Evolutionary conservation across 2,797 vertebrate species (phyloP), one percentile per base, ranked within the genome.

Genomic region (Somateria mollissima): DNA sequence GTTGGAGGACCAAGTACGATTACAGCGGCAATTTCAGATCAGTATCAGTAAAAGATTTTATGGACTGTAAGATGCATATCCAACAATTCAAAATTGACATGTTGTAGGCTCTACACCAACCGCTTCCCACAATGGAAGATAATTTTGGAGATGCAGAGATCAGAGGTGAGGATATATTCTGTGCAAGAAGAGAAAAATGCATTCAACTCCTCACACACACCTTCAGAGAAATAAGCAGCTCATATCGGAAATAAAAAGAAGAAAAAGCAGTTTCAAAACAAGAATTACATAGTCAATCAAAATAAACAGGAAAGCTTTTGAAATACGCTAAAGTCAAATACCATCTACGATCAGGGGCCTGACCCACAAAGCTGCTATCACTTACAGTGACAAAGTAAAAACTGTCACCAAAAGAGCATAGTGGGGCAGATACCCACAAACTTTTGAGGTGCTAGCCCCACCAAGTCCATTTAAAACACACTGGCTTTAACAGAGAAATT

Each of bases 1-100:
- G 0, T 22, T 87, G 69, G 37, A 96, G 75, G 84, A 92, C 87
- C 92, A 89, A 95, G 84, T 84, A 93, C 0, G 14, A 94, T 89
- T 94, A 94, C 49, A 65, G 87, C 28, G 30, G 78, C 92, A 93
- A 91, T 89, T 96, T 95, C 89, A 97, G 95, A 97, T 97, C 94
- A 41, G 6, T 95, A 96, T 95, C 95, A 95, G 69, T 78, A 92
- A 83, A 89, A 93, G 90, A 95, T 95, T 94, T 93, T 61, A 92
- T 85, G 51, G 81, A 93, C 86, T 90, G 84, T 34, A 83, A 95
- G 96, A 94, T 84, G 61, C 37, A 6, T 89, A 97, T 95, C 94
- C 86, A 92, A 71, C 90, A 83, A 89, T 74, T 95, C 95, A 94
- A 67, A 96, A 95, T 72, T 95, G 92, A 93, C 90, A 95, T 65